Base-by-base conservation (phyloP, 2,113 vertebrate genomes). In the Rattus norvegicus region DNA sequence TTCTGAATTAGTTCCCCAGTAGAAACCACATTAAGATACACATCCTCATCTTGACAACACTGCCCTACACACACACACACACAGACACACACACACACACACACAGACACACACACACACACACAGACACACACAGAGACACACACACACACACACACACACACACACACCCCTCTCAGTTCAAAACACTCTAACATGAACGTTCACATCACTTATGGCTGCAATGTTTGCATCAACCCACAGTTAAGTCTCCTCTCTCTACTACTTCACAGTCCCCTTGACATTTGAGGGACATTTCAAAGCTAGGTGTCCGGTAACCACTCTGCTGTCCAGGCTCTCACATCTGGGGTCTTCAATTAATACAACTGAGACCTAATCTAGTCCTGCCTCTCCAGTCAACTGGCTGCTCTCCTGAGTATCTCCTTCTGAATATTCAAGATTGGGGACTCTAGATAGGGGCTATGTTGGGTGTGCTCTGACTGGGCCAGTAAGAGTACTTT, bases 201-300 rank as follows among this genome's bases (percentile, higher is more conserved):
- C 36, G 72, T 43, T 80, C 92, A 36, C 16, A 67, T 30, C 36
- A 59, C 20, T 84, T 36, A 63, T 54, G 72, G 43, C 79, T 88
- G 16, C 24, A 65, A n/a, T 1, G 5, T 77, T 47, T 72, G 20
- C 67, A 77, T 84, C 73, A 88, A 88, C n/a, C 47, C 43, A 88
- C 28, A 90, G 26, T 43, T 80, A 39, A 76, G 7, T 63, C 33
- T 87, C 76, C 47, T 49, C 49, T 5, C 49, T 63, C 63, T 90
- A 65, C 81, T 20, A 88, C 12, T 88, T 56, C 49, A 39, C 3
- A 81, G 86, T 49, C 17, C 8, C 0, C 87, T 72, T 72, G 86
- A n/a, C 19, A 70, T 81, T 80, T 93, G 30, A n/a, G 69, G 28
- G 39, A 84, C 33, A 95, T 63, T 94, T 88, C 90, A 88, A 96